These are phyloP conservation scores for Elysia chlorotica DNA, from an alignment of 1,140 invertebrate species.

Conservation along the genomic window DNA sequence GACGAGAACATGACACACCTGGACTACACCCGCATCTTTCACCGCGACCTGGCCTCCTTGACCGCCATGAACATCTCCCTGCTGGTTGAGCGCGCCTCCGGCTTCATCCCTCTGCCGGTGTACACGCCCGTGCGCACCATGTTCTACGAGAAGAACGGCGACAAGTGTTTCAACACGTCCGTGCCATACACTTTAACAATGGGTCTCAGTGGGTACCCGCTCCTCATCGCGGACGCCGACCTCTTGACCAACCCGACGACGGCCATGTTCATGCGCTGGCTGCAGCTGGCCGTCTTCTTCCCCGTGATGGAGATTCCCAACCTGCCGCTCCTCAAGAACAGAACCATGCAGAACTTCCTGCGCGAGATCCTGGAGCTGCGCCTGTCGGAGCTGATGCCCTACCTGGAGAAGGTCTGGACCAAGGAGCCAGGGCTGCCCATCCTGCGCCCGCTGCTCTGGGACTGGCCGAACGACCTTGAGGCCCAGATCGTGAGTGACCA, in stretches of 20 bases:
- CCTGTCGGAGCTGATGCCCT: slow-evolving; percentile 53
- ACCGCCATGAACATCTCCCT: slow-evolving; percentile 30
- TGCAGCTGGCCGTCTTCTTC: slow-evolving; percentile 84
- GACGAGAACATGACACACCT: slow-evolving; percentile 33
- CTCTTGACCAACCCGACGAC: slow-evolving; percentile 71
- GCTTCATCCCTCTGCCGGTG: slow-evolving; percentile 29
- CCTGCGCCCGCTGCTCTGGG: slow-evolving; percentile 90
- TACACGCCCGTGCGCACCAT: slow-evolving; percentile 24
- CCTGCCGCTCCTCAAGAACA: slow-evolving; percentile 83
- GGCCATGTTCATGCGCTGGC: slow-evolving; percentile 86
- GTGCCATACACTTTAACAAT: slow-evolving; percentile 81
- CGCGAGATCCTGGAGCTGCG: slow-evolving; percentile 73
- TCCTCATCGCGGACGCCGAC: slow-evolving; percentile 87
- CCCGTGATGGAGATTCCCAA: slow-evolving; percentile 82
- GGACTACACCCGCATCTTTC: slow-evolving; percentile 32
- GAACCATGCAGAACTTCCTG: slow-evolving; percentile 70
- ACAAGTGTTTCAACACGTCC: slow-evolving; percentile 56
- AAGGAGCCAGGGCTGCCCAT: slow-evolving; percentile 40
- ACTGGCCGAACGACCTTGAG: slow-evolving; percentile 78
- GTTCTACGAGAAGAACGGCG: slow-evolving; percentile 14
- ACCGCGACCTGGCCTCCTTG: slow-evolving; percentile 19
- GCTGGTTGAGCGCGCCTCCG: slow-evolving; percentile 28
- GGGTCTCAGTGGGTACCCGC: slow-evolving; percentile 81
- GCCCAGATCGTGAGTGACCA: slow-evolving; percentile 81
- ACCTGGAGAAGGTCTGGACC: slow-evolving; percentile 20